These are phyloP conservation scores for Incurvaria masculella DNA, from an alignment of 2,888 invertebrate genomes.

Conservation along the genomic window DNA sequence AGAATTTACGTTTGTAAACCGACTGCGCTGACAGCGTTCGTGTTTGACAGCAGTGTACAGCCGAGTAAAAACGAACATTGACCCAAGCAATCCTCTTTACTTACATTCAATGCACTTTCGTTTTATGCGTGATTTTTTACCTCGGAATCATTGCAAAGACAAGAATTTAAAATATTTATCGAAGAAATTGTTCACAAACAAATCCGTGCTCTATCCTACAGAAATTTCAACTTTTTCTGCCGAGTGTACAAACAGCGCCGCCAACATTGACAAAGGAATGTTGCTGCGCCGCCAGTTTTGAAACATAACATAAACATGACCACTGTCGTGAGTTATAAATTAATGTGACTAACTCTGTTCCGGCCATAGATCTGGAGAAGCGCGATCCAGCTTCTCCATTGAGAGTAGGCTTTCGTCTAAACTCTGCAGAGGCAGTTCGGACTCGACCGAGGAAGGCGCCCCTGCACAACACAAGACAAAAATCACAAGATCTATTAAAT, in stretches of 20 bases:
- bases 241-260: background rate
- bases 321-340: background rate
- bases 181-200: no score
- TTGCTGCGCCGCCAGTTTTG: background rate
- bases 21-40: no score
- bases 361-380: constrained; percentile 97
- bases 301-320: no score
- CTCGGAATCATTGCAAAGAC: no score
- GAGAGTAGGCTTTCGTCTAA: constrained; percentile 78
- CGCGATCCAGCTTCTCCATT: constrained; percentile 86
- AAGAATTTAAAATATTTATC: no score
- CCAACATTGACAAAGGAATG: background rate
- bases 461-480: constrained; percentile 28
- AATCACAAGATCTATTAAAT: constrained; percentile 1
- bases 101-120: no score
- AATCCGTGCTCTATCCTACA: no score
- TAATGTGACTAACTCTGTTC: constrained; percentile 75
- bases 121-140: no score
- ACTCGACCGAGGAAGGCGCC: constrained; percentile 38
- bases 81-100: no score
- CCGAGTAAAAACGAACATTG: no score
- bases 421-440: constrained; percentile 37
- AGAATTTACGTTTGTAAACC: no score
- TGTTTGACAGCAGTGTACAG: no score
- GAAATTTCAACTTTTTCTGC: background rate